Base-by-base conservation (phyloP, 2,797 vertebrate species). In the Huso huso region DNA sequence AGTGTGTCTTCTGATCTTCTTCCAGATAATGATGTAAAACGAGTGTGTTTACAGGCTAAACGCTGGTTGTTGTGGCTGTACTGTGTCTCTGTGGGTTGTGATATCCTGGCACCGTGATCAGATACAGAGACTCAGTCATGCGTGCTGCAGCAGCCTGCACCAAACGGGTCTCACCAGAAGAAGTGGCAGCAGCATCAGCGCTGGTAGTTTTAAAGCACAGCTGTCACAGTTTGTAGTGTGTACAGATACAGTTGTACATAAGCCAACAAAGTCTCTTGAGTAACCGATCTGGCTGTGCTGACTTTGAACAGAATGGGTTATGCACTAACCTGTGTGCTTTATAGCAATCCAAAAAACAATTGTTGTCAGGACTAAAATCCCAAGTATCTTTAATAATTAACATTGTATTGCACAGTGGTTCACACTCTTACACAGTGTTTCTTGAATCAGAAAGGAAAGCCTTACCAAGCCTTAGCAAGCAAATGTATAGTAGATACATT, bases 1-100 rank as follows among this genome's bases (percentile, higher is more conserved):
- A 78, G 85, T 80, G 72, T 75, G 77, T 68, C 79, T 84, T 91
- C 86, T 89, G 88, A 90, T 89, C 88, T 89, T 83, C 73, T 76
- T 88, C 88, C 87, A 90, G 86, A 88, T 89, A 90, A 83, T 86
- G 83, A 87, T 91, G 89, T 91, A 86, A 91, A 90, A 91, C 87
- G 83, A 90, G 84, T 87, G 84, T 90, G 85, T 91, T 90, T 90
- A 89, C 88, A 86, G 86, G 83, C 88, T 89, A 88, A 84, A 89
- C 87, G 83, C 87, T 83, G 83, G 83, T 82, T 83, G 84, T 81
- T 82, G 84, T 82, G 84, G 80, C 76, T 75, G 78, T 80, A 86
- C 85, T 77, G 85, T 85, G 81, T 76, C 75, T 79, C 74, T 72
- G 73, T 48, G n/a, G 53, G 8, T 15, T 62, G 10, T 37, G 61